These are phyloP conservation scores for Trissoscelio sp. DNA, from an alignment of 2,888 invertebrate genomes.

Conservation along the genomic window DNA sequence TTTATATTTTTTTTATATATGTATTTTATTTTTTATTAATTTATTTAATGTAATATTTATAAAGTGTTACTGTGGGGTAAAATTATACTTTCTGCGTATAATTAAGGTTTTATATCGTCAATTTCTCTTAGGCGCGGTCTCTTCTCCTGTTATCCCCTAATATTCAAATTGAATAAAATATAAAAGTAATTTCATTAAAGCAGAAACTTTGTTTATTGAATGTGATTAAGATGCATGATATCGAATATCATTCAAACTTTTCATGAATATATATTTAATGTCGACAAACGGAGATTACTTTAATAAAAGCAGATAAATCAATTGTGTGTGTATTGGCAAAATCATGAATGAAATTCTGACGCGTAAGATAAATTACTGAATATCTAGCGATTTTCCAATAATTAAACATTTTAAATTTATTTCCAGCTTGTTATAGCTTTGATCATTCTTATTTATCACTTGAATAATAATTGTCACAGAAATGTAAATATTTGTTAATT, in stretches of 20 bases:
- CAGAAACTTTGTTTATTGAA: too few relatives aligned
- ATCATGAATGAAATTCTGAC: constrained; percentile 15
- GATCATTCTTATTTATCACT: neutral
- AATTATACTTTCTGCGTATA: too few relatives aligned
- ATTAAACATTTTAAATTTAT: constrained; percentile 3
- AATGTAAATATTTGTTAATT: neutral
- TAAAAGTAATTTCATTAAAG: too few relatives aligned
- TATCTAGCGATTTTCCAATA: constrained; percentile 1
- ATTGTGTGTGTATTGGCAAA: too few relatives aligned
- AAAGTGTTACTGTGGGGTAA: too few relatives aligned
- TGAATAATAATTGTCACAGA: neutral
- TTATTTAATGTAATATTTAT: too few relatives aligned
- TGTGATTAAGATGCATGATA: neutral
- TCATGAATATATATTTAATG: neutral
- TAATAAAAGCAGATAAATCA: constrained; percentile 7
- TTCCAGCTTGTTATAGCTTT: neutral
- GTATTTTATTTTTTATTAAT: too few relatives aligned
- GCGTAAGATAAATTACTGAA: constrained; percentile 7
- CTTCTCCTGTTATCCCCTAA: too few relatives aligned
- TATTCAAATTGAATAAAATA: too few relatives aligned
- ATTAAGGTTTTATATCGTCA: too few relatives aligned
- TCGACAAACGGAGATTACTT: neutral
- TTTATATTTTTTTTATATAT: too few relatives aligned
- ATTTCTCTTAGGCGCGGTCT: too few relatives aligned
- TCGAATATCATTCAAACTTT: neutral